phyloP scores from a whole-genome alignment of 2,113 vertebrate genomes.

The Copsychus sechellarum region DNA sequence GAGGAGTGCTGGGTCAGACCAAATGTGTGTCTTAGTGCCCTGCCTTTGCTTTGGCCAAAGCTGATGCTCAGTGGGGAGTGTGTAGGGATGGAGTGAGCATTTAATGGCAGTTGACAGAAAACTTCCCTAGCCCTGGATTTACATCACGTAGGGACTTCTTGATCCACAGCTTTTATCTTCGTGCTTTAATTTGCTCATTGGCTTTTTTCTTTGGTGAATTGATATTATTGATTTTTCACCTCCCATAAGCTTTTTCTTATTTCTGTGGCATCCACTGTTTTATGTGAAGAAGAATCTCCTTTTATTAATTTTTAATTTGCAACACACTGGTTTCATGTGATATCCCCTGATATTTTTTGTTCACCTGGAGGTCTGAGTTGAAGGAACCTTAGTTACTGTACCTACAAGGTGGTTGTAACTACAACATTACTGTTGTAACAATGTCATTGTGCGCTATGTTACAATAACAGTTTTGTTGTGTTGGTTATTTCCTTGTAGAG shows the following conservation, averaged over 20 bases:
- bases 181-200: neutral
- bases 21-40: neutral
- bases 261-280: neutral
- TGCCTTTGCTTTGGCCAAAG: neutral
- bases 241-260: neutral
- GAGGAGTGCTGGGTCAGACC: neutral
- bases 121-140: neutral
- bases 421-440: neutral
- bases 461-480: neutral
- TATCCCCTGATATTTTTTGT: neutral
- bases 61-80: neutral
- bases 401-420: neutral
- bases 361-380: neutral
- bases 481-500: neutral
- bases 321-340: rapidly evolving
- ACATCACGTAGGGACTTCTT: neutral
- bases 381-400: neutral
- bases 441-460: neutral
- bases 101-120: neutral
- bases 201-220: constrained; percentile 1
- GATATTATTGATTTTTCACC: neutral
- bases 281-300: neutral
- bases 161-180: neutral
- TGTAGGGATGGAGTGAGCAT: neutral
- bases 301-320: neutral